A percentile compares a stretch with the other conserved stretches of the same genome.
Evolutionary conservation across 2,888 invertebrate species (phyloP).

Genomic region (Ernsta delagoae): DNA sequence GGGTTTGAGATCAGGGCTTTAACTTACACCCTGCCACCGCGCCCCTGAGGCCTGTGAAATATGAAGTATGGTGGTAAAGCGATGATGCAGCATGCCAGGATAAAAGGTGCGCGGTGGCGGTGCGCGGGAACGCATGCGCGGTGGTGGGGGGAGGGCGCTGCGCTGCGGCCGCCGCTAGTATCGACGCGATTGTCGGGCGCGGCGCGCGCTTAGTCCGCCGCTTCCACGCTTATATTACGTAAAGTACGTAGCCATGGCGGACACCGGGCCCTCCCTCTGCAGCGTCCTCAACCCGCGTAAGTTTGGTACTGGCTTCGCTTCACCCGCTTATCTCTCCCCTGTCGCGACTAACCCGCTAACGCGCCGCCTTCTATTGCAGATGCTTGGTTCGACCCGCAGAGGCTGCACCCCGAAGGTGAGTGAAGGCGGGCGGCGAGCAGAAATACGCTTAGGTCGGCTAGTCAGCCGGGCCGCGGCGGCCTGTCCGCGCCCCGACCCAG

Average conservation of each 20-base stretch:
- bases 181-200: constrained; percentile 85
- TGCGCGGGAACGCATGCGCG: constrained; percentile 49
- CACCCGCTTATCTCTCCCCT: constrained; percentile 64
- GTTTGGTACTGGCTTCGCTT: constrained; percentile 56
- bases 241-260: constrained; percentile 75
- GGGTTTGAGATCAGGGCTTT: constrained; percentile 5
- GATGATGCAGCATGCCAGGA: constrained; percentile 44
- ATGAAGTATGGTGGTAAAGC: constrained; percentile 36
- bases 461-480: constrained; percentile 36
- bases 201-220: constrained; percentile 74
- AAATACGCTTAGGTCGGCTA: constrained; percentile 52
- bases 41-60: constrained; percentile 35
- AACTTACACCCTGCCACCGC: constrained; percentile 18
- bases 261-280: constrained; percentile 79
- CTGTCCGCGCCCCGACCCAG: constrained; percentile 43
- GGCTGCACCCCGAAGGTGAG: constrained; percentile 96
- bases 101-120: constrained; percentile 46
- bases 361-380: constrained; percentile 90
- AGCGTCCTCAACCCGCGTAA: constrained; percentile 79
- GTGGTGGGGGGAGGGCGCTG: constrained; percentile 57
- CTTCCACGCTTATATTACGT: constrained; percentile 73
- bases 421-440: constrained; percentile 52
- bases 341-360: constrained; percentile 84
- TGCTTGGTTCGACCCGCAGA: constrained; percentile 97
- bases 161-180: constrained; percentile 73